Conservation (phyloP, 2,797 vertebrate genomes). For the Balearica regulorum region DNA sequence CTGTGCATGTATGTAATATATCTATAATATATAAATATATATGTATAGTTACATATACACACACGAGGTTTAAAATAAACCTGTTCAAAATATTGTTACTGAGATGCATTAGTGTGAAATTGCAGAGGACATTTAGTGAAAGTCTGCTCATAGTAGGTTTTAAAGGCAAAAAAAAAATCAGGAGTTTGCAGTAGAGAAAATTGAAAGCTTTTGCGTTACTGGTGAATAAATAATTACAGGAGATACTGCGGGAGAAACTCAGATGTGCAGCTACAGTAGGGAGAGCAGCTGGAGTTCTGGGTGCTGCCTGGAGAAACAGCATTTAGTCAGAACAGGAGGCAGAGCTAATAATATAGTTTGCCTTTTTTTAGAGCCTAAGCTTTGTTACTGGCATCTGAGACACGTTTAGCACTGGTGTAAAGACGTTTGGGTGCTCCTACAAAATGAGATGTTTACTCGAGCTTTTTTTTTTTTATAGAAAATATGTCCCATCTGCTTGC, state of each 20-base stretch:
- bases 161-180: background rate
- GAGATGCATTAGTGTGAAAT: background rate
- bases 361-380: background rate
- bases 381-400: background rate
- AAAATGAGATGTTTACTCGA: background rate
- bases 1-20: background rate
- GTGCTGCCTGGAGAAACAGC: background rate
- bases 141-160: background rate
- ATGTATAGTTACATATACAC: too few species aligned
- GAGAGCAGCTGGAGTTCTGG: background rate
- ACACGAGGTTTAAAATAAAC: background rate
- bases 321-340: background rate
- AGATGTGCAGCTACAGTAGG: background rate
- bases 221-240: background rate
- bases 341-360: background rate
- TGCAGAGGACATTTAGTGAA: background rate
- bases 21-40: background rate
- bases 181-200: background rate
- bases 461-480: background rate
- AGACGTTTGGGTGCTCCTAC: background rate
- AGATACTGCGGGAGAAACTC: background rate
- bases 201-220: background rate
- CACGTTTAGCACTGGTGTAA: background rate
- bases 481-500: background rate
- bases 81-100: background rate